Evolutionary conservation across 2,113 vertebrate genomes (phyloP), one percentile per base, ranked within the genome.

Genomic region (Cardinalis cardinalis): DNA sequence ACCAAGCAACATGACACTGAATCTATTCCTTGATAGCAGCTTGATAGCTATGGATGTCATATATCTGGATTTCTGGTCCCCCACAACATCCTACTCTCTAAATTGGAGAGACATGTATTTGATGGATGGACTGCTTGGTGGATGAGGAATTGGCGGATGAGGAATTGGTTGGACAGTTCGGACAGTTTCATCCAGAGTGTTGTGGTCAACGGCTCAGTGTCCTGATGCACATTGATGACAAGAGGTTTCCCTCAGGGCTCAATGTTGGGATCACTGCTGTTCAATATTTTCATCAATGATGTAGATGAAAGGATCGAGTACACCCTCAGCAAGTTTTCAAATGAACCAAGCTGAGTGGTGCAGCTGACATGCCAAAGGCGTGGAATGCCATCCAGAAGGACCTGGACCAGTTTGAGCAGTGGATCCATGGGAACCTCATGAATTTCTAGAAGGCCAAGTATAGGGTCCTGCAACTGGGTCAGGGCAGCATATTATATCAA

Each of bases 401-500:
- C 13, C n/a, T 52, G 26, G 24, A 23, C 17, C 11, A 48, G 18
- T 48, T 41, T 20, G 18, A 53, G 7, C n/a, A 64, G 34, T 36
- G 18, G 7, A 16, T 26, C 29, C 17, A 26, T 6, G 31, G 18
- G 56, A 88, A 32, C 11, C 2, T 58, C 14, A 26, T 29, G 19
- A n/a, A 23, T 36, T 70, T 59, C n/a, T 46, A 12, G 44, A 59
- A 36, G 25, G 4, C 8, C 21, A 52, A 36, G 19, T 28, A 26
- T 13, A 59, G 24, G 10, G 31, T 46, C 21, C 18, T 65, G 11
- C 18, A 64, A 3, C 12, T 18, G 29, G 2, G 3, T 58, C 10
- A 19, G 31, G 49, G 14, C 7, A 79, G 46, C 6, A 16, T 0
- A 0, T 13, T 2, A 3, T 51, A 40, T 61, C 29, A 40, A 1